phyloP scores from a whole-genome alignment of 2,797 vertebrate genomes.

The Parambassis ranga region DNA sequence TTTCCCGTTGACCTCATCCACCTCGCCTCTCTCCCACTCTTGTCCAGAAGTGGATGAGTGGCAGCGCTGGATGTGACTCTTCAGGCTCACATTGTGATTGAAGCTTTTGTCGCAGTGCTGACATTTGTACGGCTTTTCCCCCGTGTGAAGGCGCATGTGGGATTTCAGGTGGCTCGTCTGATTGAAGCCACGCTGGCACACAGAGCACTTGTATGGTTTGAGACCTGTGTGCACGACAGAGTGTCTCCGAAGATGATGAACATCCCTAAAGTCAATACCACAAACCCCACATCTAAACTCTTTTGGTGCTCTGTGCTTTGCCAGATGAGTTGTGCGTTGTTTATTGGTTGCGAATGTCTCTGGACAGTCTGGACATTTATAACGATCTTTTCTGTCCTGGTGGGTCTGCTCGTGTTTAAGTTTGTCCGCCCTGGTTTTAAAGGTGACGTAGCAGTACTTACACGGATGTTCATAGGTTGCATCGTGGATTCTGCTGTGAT shows the following conservation, averaged over 20 bases:
- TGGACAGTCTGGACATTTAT: slow-evolving; percentile 60
- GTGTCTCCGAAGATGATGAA: slow-evolving; percentile 42
- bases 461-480: slow-evolving; percentile 52
- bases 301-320: slow-evolving; percentile 29
- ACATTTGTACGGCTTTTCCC: slow-evolving; percentile 66
- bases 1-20: background rate
- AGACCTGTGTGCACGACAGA: slow-evolving; percentile 52
- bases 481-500: slow-evolving; percentile 40
- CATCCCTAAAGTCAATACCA: slow-evolving; percentile 20
- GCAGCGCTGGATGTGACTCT: slow-evolving; percentile 57
- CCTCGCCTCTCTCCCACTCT: background rate
- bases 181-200: slow-evolving; percentile 62
- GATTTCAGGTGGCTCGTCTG: slow-evolving; percentile 62
- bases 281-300: slow-evolving; percentile 51
- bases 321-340: slow-evolving; percentile 36
- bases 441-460: slow-evolving; percentile 53
- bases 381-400: slow-evolving; percentile 15
- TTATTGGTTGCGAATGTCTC: slow-evolving; percentile 24
- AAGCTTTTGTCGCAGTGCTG: slow-evolving; percentile 57
- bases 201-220: slow-evolving; percentile 51
- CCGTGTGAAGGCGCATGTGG: slow-evolving; percentile 70
- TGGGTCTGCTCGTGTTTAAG: slow-evolving; percentile 54
- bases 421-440: slow-evolving; percentile 57
- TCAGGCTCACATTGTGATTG: slow-evolving; percentile 70
- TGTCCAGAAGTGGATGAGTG: slow-evolving; percentile 9